phyloP scores from a whole-genome alignment of 1,140 invertebrate species.

The Prorops nasuta region DNA sequence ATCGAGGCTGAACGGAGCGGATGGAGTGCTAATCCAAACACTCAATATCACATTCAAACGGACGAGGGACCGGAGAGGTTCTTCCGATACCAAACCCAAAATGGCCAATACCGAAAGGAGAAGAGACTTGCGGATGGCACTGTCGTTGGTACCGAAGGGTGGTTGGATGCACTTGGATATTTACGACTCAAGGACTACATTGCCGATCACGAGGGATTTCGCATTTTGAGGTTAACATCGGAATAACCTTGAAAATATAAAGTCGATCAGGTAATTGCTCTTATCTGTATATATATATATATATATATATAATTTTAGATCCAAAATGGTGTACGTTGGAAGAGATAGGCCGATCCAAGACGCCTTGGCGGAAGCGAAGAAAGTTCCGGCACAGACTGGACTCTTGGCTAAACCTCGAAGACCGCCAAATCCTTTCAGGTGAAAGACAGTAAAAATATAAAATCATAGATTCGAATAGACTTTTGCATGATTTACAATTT shows the following conservation, averaged over 20 bases:
- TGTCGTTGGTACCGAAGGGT: conserved; percentile 64
- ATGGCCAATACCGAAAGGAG: conserved; percentile 85
- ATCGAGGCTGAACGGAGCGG: conserved; percentile 54
- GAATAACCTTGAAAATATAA: neutral
- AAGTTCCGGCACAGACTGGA: conserved; percentile 65
- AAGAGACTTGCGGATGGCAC: conserved; percentile 80
- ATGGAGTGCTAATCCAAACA: conserved; percentile 61
- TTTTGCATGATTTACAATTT: too few relatives aligned
- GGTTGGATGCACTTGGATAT: conserved; percentile 81
- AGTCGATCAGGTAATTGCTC: neutral
- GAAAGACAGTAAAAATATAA: conserved; percentile 3
- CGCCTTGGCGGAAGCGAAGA: conserved; percentile 70
- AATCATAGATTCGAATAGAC: conserved; percentile 11
- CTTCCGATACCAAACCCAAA: conserved; percentile 83
- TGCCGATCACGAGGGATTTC: conserved; percentile 76
- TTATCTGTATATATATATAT: conserved; percentile 1
- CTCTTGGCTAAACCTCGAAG: conserved; percentile 59
- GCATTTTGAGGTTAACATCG: conserved; percentile 64
- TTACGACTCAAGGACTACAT: conserved; percentile 83
- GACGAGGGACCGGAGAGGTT: conserved; percentile 84
- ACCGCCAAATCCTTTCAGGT: conserved; percentile 54
- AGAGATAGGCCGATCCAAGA: conserved; percentile 67
- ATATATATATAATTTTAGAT: conserved; percentile 41
- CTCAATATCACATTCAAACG: conserved; percentile 88
- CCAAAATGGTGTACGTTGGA: conserved; percentile 77